phyloP scores from a whole-genome alignment of 2,797 vertebrate species.

The Craterocephalus amniculus region DNA sequence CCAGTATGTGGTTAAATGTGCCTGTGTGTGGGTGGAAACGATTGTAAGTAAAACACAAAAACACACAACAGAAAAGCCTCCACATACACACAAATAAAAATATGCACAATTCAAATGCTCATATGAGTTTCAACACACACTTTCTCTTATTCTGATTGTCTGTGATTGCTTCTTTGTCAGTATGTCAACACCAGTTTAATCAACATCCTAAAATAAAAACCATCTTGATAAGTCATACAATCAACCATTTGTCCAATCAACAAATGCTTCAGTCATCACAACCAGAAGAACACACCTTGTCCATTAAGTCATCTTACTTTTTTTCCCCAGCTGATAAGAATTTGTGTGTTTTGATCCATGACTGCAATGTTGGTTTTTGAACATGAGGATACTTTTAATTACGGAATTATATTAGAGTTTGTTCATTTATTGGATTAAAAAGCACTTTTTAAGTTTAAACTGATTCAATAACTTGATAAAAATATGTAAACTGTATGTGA shows the following conservation, averaged over 20 bases:
- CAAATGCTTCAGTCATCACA: slow-evolving; percentile 7
- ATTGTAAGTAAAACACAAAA: slow-evolving; percentile 30
- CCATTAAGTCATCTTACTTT: not conserved
- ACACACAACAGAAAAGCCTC: slow-evolving; percentile 11
- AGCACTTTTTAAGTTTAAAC: not conserved
- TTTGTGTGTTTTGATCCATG: not conserved
- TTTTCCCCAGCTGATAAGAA: not conserved
- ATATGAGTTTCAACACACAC: not conserved
- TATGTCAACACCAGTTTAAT: not conserved
- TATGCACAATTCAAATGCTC: not conserved
- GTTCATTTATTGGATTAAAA: not conserved
- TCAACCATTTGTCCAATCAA: slow-evolving; percentile 15
- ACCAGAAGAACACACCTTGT: not conserved
- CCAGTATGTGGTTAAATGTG: slow-evolving; percentile 37
- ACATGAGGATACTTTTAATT: not conserved
- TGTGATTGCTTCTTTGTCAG: not conserved
- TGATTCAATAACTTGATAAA: not conserved
- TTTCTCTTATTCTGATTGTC: not conserved
- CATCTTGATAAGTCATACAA: slow-evolving; percentile 11
- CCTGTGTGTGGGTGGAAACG: not conserved
- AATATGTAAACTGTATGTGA: not conserved
- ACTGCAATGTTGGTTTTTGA: not conserved
- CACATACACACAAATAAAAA: not conserved
- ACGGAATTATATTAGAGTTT: not conserved
- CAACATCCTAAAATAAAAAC: slow-evolving; percentile 2